Conservation (phyloP, 2,113 vertebrate genomes). For the Clarias batrachus region DNA sequence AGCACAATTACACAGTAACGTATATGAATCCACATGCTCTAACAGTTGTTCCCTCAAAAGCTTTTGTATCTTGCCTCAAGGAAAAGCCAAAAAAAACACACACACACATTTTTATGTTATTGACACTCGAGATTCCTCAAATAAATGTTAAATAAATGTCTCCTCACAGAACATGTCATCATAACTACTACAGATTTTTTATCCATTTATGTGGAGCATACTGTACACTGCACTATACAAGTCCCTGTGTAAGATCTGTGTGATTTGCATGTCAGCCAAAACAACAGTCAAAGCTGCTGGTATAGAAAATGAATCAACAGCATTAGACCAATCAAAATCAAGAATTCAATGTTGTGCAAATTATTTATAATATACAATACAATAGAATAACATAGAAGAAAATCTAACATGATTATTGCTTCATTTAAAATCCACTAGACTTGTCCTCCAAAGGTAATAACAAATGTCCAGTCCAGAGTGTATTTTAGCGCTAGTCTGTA, state of each 20-base stretch:
- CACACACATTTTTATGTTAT: neutral
- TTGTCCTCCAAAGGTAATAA: neutral
- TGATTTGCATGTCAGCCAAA: neutral
- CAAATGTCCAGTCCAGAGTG: neutral
- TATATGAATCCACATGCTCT: neutral
- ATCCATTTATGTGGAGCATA: neutral
- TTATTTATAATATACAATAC: neutral
- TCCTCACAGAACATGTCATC: neutral
- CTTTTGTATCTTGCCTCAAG: neutral
- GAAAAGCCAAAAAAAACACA: no score
- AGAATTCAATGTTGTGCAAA: neutral
- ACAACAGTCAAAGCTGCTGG: neutral
- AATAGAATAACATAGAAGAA: neutral
- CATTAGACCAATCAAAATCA: neutral
- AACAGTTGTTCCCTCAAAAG: neutral
- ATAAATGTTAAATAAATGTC: neutral
- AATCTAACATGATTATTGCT: neutral
- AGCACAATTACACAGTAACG: no score
- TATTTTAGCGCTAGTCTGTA: neutral
- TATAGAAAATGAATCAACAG: neutral
- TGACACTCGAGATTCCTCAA: neutral
- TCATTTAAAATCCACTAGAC: neutral
- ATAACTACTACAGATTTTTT: neutral
- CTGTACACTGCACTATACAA: neutral
- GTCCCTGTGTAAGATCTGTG: neutral